Percentiles rank a stretch among this genome's conserved stretches.
phyloP scores from a whole-genome alignment of 2,113 vertebrate species.

The Pseudorasbora parva region DNA sequence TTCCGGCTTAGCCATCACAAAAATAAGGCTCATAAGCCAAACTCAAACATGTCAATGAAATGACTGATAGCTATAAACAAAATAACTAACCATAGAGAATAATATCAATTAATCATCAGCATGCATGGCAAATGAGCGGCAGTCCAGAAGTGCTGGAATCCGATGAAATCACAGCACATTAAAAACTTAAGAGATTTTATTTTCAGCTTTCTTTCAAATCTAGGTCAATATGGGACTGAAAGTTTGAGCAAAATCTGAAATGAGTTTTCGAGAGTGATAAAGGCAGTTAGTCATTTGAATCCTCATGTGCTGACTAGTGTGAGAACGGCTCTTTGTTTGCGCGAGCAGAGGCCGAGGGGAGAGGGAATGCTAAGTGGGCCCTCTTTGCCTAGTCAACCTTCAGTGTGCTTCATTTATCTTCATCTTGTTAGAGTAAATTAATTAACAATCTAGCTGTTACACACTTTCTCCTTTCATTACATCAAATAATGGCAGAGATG shows the following conservation, averaged over 20 bases:
- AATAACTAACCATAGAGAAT: constrained; percentile 54
- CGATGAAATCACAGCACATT: constrained; percentile 47
- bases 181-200: constrained; percentile 38
- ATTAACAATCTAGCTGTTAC: constrained; percentile 97
- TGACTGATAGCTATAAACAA: constrained; percentile 47
- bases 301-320: constrained; percentile 53
- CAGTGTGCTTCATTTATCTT: constrained; percentile 97
- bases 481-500: constrained; percentile 92
- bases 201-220: not conserved
- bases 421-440: constrained; percentile 99
- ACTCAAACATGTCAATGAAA: constrained; percentile 6
- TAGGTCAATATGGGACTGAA: constrained; percentile 6
- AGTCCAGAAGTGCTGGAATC: constrained; percentile 37
- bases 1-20: constrained; percentile 11
- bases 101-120: constrained; percentile 49
- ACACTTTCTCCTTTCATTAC: constrained; percentile 99
- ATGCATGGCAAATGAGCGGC: constrained; percentile 33
- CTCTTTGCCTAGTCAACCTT: constrained; percentile 86
- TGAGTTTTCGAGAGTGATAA: constrained; percentile 46
- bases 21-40: constrained; percentile 16
- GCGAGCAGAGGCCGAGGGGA: constrained; percentile 54
- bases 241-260: constrained; percentile 53
- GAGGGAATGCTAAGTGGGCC: constrained; percentile 85
- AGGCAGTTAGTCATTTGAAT: constrained; percentile 35
- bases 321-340: constrained; percentile 69